Conservation (phyloP, 2,113 vertebrate species). For the Scytalopus superciliaris region DNA sequence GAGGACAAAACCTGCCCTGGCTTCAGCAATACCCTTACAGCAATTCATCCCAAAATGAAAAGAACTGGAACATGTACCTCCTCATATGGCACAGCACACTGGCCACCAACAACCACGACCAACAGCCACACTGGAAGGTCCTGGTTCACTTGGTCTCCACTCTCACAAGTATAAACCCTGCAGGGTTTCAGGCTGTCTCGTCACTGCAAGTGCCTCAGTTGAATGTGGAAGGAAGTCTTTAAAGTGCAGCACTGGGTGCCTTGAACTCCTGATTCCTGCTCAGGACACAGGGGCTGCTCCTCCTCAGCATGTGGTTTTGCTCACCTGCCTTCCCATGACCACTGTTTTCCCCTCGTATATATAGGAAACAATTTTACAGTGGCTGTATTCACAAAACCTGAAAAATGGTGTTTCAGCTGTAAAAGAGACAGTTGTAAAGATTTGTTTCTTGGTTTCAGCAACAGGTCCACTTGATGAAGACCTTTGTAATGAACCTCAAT, state of each 20-base stretch:
- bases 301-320: not conserved
- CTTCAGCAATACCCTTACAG: not conserved
- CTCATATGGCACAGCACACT: rapidly evolving
- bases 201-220: no score
- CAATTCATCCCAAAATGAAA: not conserved
- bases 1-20: not conserved
- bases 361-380: not conserved
- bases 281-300: not conserved
- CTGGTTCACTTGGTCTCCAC: not conserved
- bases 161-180: rapidly evolving
- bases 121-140: rapidly evolving
- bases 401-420: not conserved
- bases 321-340: not conserved
- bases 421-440: not conserved
- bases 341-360: not conserved
- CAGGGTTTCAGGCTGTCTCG: not conserved
- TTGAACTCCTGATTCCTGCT: not conserved
- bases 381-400: not conserved
- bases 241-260: not conserved
- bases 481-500: rapidly evolving
- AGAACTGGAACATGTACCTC: not conserved
- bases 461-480: not conserved
- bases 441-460: not conserved
- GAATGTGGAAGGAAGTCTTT: not conserved
- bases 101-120: not conserved